Base-by-base conservation (phyloP, 2,888 invertebrate genomes). In the Lasiommata megera region DNA sequence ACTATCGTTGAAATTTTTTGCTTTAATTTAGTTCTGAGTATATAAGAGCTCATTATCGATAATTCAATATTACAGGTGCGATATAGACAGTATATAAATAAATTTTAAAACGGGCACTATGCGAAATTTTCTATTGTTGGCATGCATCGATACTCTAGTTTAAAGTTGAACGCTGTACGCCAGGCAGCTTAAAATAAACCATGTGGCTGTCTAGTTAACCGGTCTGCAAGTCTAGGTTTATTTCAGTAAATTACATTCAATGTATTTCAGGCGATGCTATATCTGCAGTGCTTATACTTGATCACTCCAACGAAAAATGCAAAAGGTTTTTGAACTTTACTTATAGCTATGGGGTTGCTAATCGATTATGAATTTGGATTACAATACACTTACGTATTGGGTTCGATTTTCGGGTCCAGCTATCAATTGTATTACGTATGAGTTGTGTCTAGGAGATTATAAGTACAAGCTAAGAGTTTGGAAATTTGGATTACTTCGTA, bases 141-240 rank as follows among this genome's bases (percentile, higher is more conserved):
- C 36, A 51, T 58, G 40, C 67, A 68, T 70, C 67, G 51, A 70
- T 67, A 64, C 61, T 58, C 41, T 34, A 31, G 53, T 37, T 57
- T 62, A 51, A 63, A 67, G 61, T 56, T 60, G 58, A 63, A 61
- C 37, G 58, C 41, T 54, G 56, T 34, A 54, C 52, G 40, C 43
- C 41, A 31, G 38, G 51, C 17, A 34, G 60, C 54, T 60, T 63
- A 61, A 69, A 67, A 69, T 68, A 66, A 66, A 61, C 62, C 64
- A 57, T 61, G 60, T 63, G 67, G 59, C 61, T 44, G 61, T 40
- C 34, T 43, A 34, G 31, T 47, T 50, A 14, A 41, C 50, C 54
- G 37, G 41, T 18, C 50, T 53, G 41, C 55, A 34, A n/a, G 51
- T 54, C 44, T 43, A 56, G 46, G 14, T 41, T 40, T 47, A 12